Base-by-base conservation (phyloP, 2,113 vertebrate genomes). In the Clarias macrocephalus region DNA sequence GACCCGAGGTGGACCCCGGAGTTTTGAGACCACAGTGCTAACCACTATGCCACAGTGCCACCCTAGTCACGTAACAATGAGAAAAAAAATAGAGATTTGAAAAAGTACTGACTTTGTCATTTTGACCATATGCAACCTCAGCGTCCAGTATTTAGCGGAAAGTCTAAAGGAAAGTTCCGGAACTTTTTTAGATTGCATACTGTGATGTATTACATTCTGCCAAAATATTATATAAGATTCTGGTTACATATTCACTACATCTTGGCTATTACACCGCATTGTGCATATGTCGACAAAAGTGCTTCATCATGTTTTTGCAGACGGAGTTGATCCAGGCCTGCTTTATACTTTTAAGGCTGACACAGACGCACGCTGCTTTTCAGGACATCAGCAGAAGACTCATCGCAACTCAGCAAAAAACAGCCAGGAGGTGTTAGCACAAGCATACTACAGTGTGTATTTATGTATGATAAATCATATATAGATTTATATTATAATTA, bases 361-460 rank as follows among this genome's bases (percentile, higher is more conserved):
- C 70, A 88, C 73, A 83, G 85, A 88, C 59, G 77, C 80, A 42
- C 25, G 59, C 30, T 77, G 73, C 56, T 85, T 84, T 85, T 77
- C 70, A 89, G 68, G 60, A 75, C 88, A 90, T 91, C 89, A 86
- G 86, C 30, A 89, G 76, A 60, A 80, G 66, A 88, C 48, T 9
- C 87, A 85, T 56, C 63, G 85, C 85, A 42, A 84, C 84, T 88
- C 89, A 89, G 89, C 87, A 88, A 83, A 88, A 83, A 91, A 83
- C 56, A 77, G 65, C 72, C 80, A 87, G 4, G 66, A 85, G 65
- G 77, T 82, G 25, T 77, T 63, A 23, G 19, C n/a, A 63, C 66
- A 33, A 85, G 66, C 75, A 65, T 66, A 59, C 13, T 7, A 37
- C 42, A 63, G 37, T 37, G 68, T 72, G 33, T 33, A 8, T 23